These are phyloP conservation scores for Drosophila watanabei DNA, from an alignment of 1,140 invertebrate genomes.

Conservation along the genomic window DNA sequence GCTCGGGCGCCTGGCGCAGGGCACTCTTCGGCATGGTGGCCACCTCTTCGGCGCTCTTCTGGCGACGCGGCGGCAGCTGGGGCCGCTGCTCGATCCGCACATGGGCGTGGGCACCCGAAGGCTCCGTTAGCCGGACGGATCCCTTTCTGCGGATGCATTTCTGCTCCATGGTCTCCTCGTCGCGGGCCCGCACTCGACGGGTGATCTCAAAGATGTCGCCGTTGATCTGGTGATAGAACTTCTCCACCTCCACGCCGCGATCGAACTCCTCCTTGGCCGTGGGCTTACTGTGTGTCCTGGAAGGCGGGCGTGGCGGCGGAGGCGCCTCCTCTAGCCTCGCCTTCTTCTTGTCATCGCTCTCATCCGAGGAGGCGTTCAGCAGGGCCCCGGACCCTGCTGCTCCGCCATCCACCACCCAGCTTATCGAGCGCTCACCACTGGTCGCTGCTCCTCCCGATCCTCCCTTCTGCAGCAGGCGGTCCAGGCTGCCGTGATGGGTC, in stretches of 20 bases:
- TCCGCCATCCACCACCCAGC: constrained; percentile 76
- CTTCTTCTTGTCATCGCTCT: constrained; percentile 71
- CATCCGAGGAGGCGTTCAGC: constrained; percentile 65
- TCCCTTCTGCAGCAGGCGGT: constrained; percentile 70
- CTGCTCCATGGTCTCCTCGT: constrained; percentile 83
- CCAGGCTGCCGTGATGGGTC: constrained; percentile 80
- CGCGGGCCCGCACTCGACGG: constrained; percentile 71
- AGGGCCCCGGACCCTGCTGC: constrained; percentile 68
- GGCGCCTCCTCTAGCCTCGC: constrained; percentile 35
- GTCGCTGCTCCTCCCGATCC: constrained; percentile 9
- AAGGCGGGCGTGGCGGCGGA: constrained; percentile 60
- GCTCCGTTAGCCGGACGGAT: constrained; percentile 60
- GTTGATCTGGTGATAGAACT: constrained; percentile 85
- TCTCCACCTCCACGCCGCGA: constrained; percentile 82
- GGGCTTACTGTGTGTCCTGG: constrained; percentile 52
- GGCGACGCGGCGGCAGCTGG: constrained; percentile 74
- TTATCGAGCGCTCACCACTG: constrained; percentile 74
- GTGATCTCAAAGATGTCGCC: constrained; percentile 85
- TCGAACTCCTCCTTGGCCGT: constrained; percentile 82
- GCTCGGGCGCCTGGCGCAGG: constrained; percentile 59
- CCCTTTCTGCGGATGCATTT: constrained; percentile 76
- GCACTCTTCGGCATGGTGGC: constrained; percentile 76
- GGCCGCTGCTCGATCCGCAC: constrained; percentile 70
- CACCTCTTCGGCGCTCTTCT: constrained; percentile 82
- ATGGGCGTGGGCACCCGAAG: constrained; percentile 37